phyloP scores from a whole-genome alignment of 2,113 vertebrate species.

The Ovis canadensis region DNA sequence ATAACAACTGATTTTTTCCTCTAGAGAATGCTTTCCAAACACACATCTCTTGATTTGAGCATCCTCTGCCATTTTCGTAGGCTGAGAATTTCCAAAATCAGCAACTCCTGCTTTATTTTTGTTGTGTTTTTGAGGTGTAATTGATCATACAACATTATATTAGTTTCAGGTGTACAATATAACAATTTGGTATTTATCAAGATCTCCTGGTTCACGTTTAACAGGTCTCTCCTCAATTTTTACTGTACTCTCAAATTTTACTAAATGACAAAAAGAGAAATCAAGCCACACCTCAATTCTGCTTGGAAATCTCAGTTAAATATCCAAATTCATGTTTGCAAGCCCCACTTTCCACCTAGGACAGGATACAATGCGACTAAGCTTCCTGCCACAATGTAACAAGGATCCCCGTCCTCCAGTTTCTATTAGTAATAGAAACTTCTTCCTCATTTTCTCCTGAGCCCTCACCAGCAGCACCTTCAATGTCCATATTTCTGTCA shows the following conservation, averaged over 20 bases:
- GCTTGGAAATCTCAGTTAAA: conserved; percentile 18
- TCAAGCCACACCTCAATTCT: background rate
- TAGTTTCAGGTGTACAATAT: background rate
- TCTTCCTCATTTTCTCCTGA: background rate
- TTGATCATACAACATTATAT: background rate
- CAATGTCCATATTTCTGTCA: background rate
- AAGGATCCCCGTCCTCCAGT: background rate
- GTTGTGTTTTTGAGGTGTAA: background rate
- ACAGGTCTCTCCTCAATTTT: background rate
- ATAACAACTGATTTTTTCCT: background rate
- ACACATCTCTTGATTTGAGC: background rate
- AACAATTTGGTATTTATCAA: background rate
- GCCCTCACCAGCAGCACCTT: background rate
- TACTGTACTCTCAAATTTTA: conserved; percentile 5
- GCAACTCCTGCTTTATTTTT: background rate
- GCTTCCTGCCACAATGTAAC: background rate
- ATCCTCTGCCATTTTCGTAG: background rate
- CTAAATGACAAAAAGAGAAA: conserved; percentile 10
- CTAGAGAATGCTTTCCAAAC: background rate
- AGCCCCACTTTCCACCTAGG: background rate
- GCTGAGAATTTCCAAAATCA: conserved; percentile 9
- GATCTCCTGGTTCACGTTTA: background rate
- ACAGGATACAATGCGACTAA: background rate
- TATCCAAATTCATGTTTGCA: background rate
- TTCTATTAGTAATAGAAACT: background rate